Percentiles rank a stretch among this genome's conserved stretches.
Conservation (phyloP, 1,140 invertebrate genomes). For the Asobara japonica region DNA sequence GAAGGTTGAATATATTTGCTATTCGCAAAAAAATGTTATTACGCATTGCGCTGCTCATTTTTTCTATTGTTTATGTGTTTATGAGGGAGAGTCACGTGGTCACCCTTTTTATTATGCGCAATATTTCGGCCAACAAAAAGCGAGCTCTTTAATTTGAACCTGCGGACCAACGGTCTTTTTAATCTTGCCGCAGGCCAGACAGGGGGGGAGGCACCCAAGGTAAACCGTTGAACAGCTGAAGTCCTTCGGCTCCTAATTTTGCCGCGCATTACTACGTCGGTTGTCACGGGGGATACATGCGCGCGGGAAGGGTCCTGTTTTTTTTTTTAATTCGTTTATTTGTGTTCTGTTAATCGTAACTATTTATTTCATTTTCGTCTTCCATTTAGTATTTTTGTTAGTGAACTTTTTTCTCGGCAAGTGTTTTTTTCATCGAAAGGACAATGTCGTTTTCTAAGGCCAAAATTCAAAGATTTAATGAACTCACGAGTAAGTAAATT, state of each 20-base stretch:
- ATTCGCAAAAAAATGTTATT: too few species aligned
- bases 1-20: too few species aligned
- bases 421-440: not conserved
- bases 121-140: not conserved
- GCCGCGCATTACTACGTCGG: slow-evolving; percentile 6
- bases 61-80: too few species aligned
- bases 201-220: not conserved
- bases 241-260: slow-evolving; percentile 5
- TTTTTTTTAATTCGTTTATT: not conserved
- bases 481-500: slow-evolving; percentile 56
- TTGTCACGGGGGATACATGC: slow-evolving; percentile 19
- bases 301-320: not conserved
- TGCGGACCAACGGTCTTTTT: slow-evolving; percentile 43
- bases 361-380: too few species aligned
- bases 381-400: too few species aligned
- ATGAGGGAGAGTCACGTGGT: not conserved
- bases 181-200: slow-evolving; percentile 26
- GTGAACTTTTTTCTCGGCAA: not conserved
- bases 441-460: slow-evolving; percentile 64
- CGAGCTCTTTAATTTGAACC: slow-evolving; percentile 15
- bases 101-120: not conserved
- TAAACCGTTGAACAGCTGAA: slow-evolving; percentile 25
- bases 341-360: not conserved
- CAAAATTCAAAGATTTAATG: slow-evolving; percentile 63
- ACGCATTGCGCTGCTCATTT: too few species aligned